phyloP scores from a whole-genome alignment of 2,113 vertebrate species.

The Rutilus rutilus region DNA sequence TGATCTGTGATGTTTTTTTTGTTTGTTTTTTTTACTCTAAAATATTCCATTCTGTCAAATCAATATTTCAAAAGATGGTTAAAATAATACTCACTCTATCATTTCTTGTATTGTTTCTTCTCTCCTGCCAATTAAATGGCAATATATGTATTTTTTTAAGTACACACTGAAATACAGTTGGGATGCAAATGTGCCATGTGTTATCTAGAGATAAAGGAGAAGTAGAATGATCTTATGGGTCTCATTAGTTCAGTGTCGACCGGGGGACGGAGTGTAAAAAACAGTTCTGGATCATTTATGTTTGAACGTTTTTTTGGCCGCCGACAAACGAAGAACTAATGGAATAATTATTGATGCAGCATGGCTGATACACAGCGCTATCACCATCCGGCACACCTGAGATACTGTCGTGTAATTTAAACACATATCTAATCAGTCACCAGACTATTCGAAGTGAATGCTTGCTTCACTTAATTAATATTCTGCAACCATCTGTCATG shows the following conservation, averaged over 20 bases:
- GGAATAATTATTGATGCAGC: constrained; percentile 73
- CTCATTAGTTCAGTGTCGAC: neutral
- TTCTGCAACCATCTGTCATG: constrained; percentile 33
- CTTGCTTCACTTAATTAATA: constrained; percentile 54
- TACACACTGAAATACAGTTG: neutral
- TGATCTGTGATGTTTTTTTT: neutral
- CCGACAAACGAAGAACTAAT: constrained; percentile 64
- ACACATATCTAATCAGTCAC: constrained; percentile 72
- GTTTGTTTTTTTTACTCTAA: no score
- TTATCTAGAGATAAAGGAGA: constrained; percentile 13
- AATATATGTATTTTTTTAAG: neutral
- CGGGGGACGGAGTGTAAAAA: neutral
- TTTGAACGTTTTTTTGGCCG: constrained; percentile 54
- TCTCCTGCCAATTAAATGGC: neutral
- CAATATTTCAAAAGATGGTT: neutral
- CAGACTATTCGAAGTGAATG: constrained; percentile 53
- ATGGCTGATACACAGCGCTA: constrained; percentile 65
- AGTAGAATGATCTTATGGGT: neutral
- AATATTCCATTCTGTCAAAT: neutral
- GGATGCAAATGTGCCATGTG: constrained; percentile 18
- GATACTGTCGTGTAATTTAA: constrained; percentile 40
- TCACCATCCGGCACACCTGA: constrained; percentile 66
- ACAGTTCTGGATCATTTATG: constrained; percentile 50
- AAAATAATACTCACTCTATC: neutral
- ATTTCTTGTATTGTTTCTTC: neutral